These are phyloP conservation scores for Myotis brandtii DNA, from an alignment of 2,113 vertebrate species.

Conservation along the genomic window DNA sequence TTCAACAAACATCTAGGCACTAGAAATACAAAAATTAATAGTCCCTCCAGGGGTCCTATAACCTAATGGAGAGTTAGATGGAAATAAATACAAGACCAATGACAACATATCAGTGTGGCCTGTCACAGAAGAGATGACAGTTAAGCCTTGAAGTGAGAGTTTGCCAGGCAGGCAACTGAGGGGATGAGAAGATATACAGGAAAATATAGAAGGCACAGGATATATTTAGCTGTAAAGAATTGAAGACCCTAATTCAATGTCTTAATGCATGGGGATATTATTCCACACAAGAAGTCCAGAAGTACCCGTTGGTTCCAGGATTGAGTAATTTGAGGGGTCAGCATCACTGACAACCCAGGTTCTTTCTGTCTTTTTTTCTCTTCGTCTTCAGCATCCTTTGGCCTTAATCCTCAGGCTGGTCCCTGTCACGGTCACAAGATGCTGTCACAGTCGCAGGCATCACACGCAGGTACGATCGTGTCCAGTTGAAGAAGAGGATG, in stretches of 20 bases:
- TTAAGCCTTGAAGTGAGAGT: slow-evolving; percentile 1
- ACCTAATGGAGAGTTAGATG: neutral
- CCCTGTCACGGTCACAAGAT: neutral
- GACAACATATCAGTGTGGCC: neutral
- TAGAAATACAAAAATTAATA: slow-evolving; percentile 48
- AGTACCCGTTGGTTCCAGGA: neutral
- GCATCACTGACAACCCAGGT: neutral
- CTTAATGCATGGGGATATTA: neutral
- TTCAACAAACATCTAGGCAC: neutral
- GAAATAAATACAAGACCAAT: slow-evolving; percentile 3
- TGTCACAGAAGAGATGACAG: neutral
- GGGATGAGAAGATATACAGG: neutral
- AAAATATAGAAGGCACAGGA: neutral
- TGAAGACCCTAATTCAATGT: neutral
- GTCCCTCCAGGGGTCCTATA: neutral
- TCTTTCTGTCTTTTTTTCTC: neutral
- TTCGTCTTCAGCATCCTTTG: neutral
- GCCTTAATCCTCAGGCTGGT: neutral
- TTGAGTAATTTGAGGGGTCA: neutral
- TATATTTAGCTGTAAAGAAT: neutral
- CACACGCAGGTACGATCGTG: neutral
- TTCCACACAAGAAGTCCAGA: neutral
- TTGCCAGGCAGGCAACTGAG: neutral
- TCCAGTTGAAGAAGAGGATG: neutral
- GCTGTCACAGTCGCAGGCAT: neutral